Evolutionary conservation across 2,797 vertebrate genomes (phyloP), one percentile per base, ranked within the genome.

Genomic region (Micrastur ruficollis): DNA sequence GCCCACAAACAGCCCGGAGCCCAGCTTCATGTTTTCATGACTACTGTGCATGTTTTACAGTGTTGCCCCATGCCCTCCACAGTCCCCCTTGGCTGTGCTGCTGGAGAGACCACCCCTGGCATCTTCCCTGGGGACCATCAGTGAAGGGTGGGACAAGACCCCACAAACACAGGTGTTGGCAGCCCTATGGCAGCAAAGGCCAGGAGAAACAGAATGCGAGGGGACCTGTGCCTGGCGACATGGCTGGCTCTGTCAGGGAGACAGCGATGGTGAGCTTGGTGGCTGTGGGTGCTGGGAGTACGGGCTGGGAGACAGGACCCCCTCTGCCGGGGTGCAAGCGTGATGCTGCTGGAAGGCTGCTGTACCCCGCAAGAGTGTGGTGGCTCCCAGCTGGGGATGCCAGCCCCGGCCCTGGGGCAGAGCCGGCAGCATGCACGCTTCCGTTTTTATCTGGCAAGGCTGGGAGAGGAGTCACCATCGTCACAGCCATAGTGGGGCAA

Each of bases 361-460:
- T 55, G 22, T 3, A 1, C 12, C 34, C 66, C 3, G 1, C 8
- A 3, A 66, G 42, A 27, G 2, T 2, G 17, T 1, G 3, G 74
- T 42, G 53, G 34, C 46, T 67, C 42, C 36, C 1, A 2, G 63
- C 17, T 34, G 62, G 29, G 36, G 67, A 44, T 52, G 38, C 52
- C 53, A 53, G 40, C 26, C 22, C 8, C 2, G 2, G 44, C 27
- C 63, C 32, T 1, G 3, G 10, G 12, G 22, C 34, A 53, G 52
- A 47, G 47, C 56, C 4, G 0, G 1, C 31, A 42, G 34, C 19
- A 10, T 1, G 1, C 32, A 26, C 0, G 0, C 38, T 83, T 83
- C 62, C 21, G 14, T 36, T 89, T 86, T 79, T 63, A 49, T 49
- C 70, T 1, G 8, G 40, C 2, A 15, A 75, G 38, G 34, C 52